Evolutionary conservation across 2,888 invertebrate species (phyloP), one percentile per base, ranked within the genome.

Genomic region (Hedya salicella): DNA sequence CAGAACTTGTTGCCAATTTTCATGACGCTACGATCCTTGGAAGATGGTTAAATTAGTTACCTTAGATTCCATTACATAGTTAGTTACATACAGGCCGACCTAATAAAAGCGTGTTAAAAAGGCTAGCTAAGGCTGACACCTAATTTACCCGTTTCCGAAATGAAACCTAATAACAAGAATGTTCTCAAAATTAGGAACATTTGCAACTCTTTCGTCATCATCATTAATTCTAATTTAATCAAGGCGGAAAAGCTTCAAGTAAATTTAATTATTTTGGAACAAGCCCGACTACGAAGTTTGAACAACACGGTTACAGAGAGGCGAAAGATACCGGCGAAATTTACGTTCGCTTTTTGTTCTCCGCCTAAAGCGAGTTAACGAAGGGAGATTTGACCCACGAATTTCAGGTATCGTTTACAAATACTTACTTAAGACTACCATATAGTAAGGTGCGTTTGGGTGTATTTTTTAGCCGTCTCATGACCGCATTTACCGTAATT

Each of bases 331-430:
- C 52, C 68, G 68, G 17, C 17, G 19, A 44, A 30, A 62, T 69
- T 71, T 65, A 68, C 64, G 49, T 63, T 62, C 40, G 52, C 77
- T 78, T 80, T 77, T 82, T 83, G 44, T 25, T 54, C 21, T 21
- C 13, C 14, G 13, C 5, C 19, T 8, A n/a, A 19, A 57, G 17
- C 17, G n/a, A 32, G 32, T 17, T 3, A 16, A 14, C 9, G 36
- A 6, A 6, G 25, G 6, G 25, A n/a, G 25, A 25, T 6, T 25
- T 25, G 6, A 36, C 36, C 9, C 36, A 36, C 36, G 0, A 25
- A 25, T 25, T 25, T 25, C 25, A 25, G 25, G 25, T 25, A 25
- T 25, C 25, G 25, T 6, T 25, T 6, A 25, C 25, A 6, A 25
- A 25, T 25, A 25, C 25, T 6, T n/a, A n/a, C n/a, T n/a, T n/a